A percentile compares a stretch with the other conserved stretches of the same genome.
These are phyloP conservation scores for Coracias cyanogaster DNA, from an alignment of 2,797 vertebrate species.

Conservation along the genomic window DNA sequence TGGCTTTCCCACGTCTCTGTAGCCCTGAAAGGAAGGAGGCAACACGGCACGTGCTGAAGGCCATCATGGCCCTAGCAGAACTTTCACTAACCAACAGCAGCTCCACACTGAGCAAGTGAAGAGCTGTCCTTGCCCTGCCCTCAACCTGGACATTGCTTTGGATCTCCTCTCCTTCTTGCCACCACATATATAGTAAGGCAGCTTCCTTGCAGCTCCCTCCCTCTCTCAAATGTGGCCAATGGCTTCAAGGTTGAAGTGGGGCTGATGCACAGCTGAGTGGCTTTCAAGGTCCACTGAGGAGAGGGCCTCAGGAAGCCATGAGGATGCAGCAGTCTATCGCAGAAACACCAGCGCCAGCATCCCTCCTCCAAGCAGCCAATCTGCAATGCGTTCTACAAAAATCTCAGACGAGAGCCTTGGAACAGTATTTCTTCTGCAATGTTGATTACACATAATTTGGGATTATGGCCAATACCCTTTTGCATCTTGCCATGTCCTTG, in stretches of 20 bases:
- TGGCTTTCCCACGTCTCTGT: neutral
- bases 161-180: neutral
- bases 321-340: neutral
- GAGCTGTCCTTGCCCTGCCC: neutral
- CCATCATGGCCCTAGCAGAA: neutral
- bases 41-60: neutral
- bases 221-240: neutral
- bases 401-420: neutral
- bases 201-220: neutral
- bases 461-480: neutral
- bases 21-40: neutral
- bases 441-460: neutral
- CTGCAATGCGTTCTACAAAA: neutral
- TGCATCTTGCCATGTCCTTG: neutral
- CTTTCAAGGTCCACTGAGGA: neutral
- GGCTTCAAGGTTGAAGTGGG: neutral
- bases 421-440: neutral
- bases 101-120: neutral
- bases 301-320: neutral
- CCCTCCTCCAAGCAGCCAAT: neutral
- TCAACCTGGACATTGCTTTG: neutral
- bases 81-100: neutral
- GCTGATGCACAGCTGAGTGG: neutral
- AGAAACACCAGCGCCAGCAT: neutral
- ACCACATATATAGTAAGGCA: accelerated